Evolutionary conservation across 2,888 invertebrate species (phyloP), one percentile per base, ranked within the genome.

Genomic region (Ormyrus pomaceus): DNA sequence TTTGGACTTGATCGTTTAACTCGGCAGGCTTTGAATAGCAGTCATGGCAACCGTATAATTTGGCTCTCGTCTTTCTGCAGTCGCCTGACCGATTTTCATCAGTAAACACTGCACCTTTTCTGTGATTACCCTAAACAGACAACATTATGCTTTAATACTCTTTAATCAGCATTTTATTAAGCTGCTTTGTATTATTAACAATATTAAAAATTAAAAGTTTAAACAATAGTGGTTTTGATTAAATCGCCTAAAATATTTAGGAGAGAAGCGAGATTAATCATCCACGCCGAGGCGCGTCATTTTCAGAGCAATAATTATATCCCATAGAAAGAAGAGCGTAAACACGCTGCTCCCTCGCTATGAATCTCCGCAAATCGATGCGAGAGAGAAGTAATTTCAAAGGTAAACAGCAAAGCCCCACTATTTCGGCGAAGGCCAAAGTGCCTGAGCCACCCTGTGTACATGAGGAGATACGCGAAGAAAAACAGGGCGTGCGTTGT

Each of bases 331-430:
- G 58, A 10, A 2, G 34, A 51, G 5, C 19, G 19, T 46, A 70
- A 64, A 70, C 46, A 56, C 13, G 34, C 34, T 34, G 34, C 34
- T 3, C 68, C 55, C 34, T n/a, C 56, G 55, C 34, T 34, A 45
- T 50, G 58, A 80, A 82, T 58, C 69, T 70, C 77, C 62, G 66
- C 70, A 64, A 81, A 79, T 70, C 58, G 66, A 71, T 65, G 65
- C 51, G 6, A 56, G 53, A 34, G 34, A 34, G 8, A 68, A 78
- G 78, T 73, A 78, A 78, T 78, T 78, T 78, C 61, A 66, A 78
- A 78, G 48, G 72, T 62, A 78, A 78, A 72, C 72, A 66, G 61
- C 45, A 9, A 3, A 8, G 51, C 9, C 4, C 69, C 51, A 50
- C 45, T 77, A 71, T 71, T 71, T 76, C 51, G 34, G 34, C 56